These are phyloP conservation scores for Montipora capitata DNA, from an alignment of 92 coral and sea anemone genomes.

Conservation along the genomic window DNA sequence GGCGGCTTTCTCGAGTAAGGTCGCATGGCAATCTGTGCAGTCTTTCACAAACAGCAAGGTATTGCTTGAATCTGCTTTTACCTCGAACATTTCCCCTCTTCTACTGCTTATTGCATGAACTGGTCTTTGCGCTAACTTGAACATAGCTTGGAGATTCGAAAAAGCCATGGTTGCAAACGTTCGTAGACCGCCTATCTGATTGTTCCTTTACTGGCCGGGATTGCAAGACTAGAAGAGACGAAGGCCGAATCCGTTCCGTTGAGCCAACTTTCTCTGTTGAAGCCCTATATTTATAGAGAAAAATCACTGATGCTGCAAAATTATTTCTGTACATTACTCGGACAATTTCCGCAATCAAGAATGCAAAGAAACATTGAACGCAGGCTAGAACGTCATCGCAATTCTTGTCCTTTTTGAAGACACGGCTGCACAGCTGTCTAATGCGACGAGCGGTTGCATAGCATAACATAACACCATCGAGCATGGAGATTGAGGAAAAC, in stretches of 20 bases:
- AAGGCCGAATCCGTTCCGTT: too few relatives aligned
- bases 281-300: background rate
- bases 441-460: conserved; percentile 3
- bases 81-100: conserved; percentile 81
- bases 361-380: too few relatives aligned
- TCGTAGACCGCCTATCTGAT: too few relatives aligned
- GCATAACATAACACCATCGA: background rate
- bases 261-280: background rate
- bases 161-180: background rate
- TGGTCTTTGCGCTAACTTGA: conserved; percentile 70
- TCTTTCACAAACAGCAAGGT: conserved; percentile 83
- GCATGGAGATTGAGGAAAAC: conserved; percentile 47
- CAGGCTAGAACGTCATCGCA: too few relatives aligned
- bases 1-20: conserved; percentile 82
- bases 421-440: conserved; percentile 16
- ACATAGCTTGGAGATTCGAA: conserved; percentile 40
- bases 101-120: conserved; percentile 75
- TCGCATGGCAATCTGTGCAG: conserved; percentile 84
- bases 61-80: conserved; percentile 68
- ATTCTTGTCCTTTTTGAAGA: background rate
- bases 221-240: too few relatives aligned
- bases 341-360: too few relatives aligned
- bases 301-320: conserved; percentile 17
- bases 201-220: background rate
- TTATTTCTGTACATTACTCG: conserved; percentile 4